Conservation (phyloP, 1,140 invertebrate species). For the Phocides pigmalion region DNA sequence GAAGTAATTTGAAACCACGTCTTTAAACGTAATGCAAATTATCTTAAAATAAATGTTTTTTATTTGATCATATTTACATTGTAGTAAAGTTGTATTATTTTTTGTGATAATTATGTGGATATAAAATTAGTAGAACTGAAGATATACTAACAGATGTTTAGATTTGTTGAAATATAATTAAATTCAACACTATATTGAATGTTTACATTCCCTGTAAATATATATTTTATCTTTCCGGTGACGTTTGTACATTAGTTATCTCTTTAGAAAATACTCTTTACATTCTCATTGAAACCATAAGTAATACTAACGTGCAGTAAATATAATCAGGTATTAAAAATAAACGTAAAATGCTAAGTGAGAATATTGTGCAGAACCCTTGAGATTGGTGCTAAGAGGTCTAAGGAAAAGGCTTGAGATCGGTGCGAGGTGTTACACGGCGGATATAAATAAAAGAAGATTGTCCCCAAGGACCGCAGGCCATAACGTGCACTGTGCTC, state of each 20-base stretch:
- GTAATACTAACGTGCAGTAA: background rate
- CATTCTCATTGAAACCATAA: too few relatives aligned
- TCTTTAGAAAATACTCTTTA: too few relatives aligned
- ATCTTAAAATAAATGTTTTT: background rate
- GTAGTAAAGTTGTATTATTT: too few relatives aligned
- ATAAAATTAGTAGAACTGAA: too few relatives aligned
- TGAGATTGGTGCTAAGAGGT: conserved; percentile 14
- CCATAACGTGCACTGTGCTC: conserved; percentile 58
- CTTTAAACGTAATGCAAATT: background rate
- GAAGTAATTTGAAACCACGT: background rate
- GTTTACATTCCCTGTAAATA: too few relatives aligned
- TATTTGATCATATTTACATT: too few relatives aligned
- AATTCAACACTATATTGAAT: too few relatives aligned
- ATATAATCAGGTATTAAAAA: background rate
- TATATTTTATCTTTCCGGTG: too few relatives aligned
- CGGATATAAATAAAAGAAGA: conserved; percentile 76
- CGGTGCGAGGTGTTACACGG: conserved; percentile 61
- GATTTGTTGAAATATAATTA: too few relatives aligned
- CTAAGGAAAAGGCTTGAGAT: conserved; percentile 37
- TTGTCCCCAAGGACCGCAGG: conserved; percentile 59
- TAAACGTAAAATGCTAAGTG: background rate
- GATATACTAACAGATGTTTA: too few relatives aligned
- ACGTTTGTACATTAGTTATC: too few relatives aligned
- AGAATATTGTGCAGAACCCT: conserved; percentile 21
- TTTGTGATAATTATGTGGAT: too few relatives aligned